Conservation (phyloP, 2,888 invertebrate species). For the Ptychoptera contaminata region DNA sequence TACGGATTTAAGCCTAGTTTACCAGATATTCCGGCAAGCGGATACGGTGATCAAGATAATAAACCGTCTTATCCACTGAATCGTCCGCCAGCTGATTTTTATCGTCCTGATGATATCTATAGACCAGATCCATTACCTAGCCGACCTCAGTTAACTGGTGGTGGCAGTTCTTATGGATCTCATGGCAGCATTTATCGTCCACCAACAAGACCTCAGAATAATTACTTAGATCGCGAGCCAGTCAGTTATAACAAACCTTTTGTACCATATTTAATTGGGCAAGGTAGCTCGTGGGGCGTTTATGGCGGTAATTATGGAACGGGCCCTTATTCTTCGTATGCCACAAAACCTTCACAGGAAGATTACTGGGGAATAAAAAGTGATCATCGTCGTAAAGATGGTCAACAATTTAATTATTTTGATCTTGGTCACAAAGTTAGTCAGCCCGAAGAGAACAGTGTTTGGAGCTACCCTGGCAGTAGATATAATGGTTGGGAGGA, state of each 20-base stretch:
- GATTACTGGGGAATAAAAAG: slow-evolving; percentile 38
- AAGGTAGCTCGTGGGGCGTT: slow-evolving; percentile 38
- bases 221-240: slow-evolving; percentile 8
- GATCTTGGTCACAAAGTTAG: slow-evolving; percentile 19
- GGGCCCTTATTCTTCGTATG: slow-evolving; percentile 11
- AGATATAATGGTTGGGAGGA: slow-evolving; percentile 18
- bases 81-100: slow-evolving; percentile 16
- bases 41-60: slow-evolving; percentile 13
- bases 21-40: too few species aligned
- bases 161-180: slow-evolving; percentile 1
- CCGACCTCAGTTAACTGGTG: slow-evolving; percentile 15
- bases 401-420: slow-evolving; percentile 27
- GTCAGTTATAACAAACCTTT: slow-evolving; percentile 22
- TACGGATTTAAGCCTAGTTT: slow-evolving; percentile 14
- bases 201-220: slow-evolving; percentile 11
- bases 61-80: slow-evolving; percentile 12
- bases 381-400: slow-evolving; percentile 24
- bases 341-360: slow-evolving; percentile 19
- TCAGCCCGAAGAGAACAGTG: slow-evolving; percentile 26
- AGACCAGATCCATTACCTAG: slow-evolving; percentile 23
- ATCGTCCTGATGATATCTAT: slow-evolving; percentile 22
- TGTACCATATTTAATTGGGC: slow-evolving; percentile 39
- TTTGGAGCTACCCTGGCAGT: slow-evolving; percentile 33
- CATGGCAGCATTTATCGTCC: slow-evolving; percentile 14
- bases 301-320: slow-evolving; percentile 44